phyloP scores from a whole-genome alignment of 2,888 invertebrate species.

The Lamellibrachia satsuma region DNA sequence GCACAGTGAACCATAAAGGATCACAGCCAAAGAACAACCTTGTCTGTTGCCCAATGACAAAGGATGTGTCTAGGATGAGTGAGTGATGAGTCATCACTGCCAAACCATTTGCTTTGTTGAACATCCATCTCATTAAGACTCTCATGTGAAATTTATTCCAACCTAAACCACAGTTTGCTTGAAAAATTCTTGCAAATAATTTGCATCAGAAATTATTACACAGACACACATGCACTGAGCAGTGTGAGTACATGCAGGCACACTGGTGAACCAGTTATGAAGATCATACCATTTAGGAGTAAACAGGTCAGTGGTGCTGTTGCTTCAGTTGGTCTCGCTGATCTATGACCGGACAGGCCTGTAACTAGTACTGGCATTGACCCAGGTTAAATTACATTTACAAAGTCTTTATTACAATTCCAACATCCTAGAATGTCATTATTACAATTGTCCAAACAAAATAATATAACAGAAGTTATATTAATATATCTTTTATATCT shows the following conservation, averaged over 20 bases:
- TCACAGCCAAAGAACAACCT: background rate
- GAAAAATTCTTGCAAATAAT: background rate
- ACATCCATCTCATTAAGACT: background rate
- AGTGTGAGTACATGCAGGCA: background rate
- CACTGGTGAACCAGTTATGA: constrained; percentile 1
- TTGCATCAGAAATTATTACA: background rate
- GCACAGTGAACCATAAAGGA: background rate
- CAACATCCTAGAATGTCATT: too few relatives aligned
- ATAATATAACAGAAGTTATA: too few relatives aligned
- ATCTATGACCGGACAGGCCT: background rate
- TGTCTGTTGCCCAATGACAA: constrained; percentile 12
- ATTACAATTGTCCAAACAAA: too few relatives aligned
- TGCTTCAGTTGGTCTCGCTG: background rate
- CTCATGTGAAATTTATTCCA: background rate
- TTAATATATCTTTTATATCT: too few relatives aligned
- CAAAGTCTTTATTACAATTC: too few relatives aligned
- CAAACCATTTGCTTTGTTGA: background rate
- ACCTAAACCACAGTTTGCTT: background rate
- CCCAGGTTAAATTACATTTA: background rate
- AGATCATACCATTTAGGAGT: background rate
- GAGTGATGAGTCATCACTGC: background rate
- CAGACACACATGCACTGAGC: background rate
- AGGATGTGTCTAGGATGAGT: background rate
- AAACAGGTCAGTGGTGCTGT: background rate
- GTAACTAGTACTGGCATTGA: background rate